Evolutionary conservation across 1,140 invertebrate species (phyloP), one percentile per base, ranked within the genome.

Genomic region (Neuroterus valhalla): DNA sequence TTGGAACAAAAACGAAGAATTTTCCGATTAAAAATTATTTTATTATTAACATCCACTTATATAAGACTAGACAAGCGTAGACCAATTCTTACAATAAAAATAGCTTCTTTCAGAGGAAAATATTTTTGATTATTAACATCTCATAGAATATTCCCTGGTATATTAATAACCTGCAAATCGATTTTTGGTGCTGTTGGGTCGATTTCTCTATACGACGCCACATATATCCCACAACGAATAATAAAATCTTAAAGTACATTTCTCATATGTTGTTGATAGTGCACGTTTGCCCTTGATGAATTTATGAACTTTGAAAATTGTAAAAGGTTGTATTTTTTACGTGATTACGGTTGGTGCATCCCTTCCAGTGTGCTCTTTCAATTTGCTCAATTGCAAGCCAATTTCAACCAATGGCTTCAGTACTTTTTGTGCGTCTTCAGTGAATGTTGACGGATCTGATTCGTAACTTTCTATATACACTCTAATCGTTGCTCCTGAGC

Each of bases 271-370:
- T 2, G 21, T 38, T 15, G 1, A 15, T 62, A n/a, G 55, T 26
- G 55, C n/a, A 14, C 15, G 23, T 14, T 62, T 38, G 31, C 21
- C 21, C 10, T 62, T 15, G 3, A 62, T 38, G 3, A 38, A 31
- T 2, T 31, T 3, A 31, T 62, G 3, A 38, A 31, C 8, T n/a
- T n/a, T n/a, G 26, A 1, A 38, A 62, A 62, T 62, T 31, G 2
- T 21, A 46, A 62, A 2, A 23, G 12, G 43, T 21, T 52, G 26
- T 19, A n/a, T 10, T 79, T 76, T 95, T 97, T 46, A 99, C 84
- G 98, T 99, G 82, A 99, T 99, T 38, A 99, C 98, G 72, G 98
- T 99, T 78, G 98, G 98, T 74, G 93, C 92, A 73, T 95, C 92
- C 66, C 98, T 92, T 26, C 96, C 97, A 5, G 98, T 99, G 85